Evolutionary conservation across 1,140 invertebrate species (phyloP), one percentile per base, ranked within the genome.

Genomic region (Grapholita molesta): DNA sequence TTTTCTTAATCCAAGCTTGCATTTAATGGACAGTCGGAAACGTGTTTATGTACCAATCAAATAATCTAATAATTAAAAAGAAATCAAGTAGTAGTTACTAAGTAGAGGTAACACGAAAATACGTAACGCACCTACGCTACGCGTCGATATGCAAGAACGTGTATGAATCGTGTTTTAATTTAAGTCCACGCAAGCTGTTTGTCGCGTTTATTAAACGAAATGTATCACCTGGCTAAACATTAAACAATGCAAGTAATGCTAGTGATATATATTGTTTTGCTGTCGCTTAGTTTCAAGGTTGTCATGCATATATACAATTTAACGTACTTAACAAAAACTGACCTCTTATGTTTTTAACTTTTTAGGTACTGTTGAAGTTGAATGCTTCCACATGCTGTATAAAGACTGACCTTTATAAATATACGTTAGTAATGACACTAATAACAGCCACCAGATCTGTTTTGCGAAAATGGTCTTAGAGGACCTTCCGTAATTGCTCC

Each of bases 181-280:
- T 72, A 72, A 33, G 48, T 71, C 71, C 70, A 82, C 72, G 75
- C 70, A 78, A 71, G 75, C 69, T 74, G 78, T 80, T 79, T 79
- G 70, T 71, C 48, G 25, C 53, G 28, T 70, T 70, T 61, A 73
- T 73, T 74, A 75, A 64, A 72, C 32, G 70, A 28, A 70, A 66
- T 32, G 35, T 65, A 77, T 72, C 83, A 86, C 75, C 80, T 88
- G 84, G 71, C 69, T 74, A 88, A 84, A 88, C 71, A 82, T 76
- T 71, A 28, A 82, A 83, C 79, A 86, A 82, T 79, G 74, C 66
- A 68, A 74, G 65, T 78, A 79, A 83, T 75, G 73, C 61, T 72
- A 79, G 76, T 75, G 67, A 64, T 75, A 69, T 69, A 57, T 69
- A 57, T 66, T 68, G 28, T 66, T 64, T 70, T 72, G 42, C 18